A percentile compares a stretch with the other conserved stretches of the same genome.
Evolutionary conservation across 2,888 invertebrate species (phyloP).

Genomic region (Heliconius aoede): DNA sequence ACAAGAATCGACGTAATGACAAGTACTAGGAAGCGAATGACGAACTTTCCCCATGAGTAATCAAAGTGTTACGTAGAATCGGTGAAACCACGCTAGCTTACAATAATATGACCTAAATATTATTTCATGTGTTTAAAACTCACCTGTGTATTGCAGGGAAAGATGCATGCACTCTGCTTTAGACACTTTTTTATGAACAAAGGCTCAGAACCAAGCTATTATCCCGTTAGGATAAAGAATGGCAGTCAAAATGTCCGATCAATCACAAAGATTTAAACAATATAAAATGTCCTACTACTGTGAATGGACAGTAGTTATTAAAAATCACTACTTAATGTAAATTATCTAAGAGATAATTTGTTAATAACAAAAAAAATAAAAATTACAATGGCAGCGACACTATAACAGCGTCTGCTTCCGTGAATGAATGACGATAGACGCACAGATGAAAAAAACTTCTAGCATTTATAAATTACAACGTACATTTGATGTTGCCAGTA

Average conservation of each 20-base stretch:
- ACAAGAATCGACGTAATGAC: constrained; percentile 56
- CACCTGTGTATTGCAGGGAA: constrained; percentile 83
- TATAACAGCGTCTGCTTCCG: constrained; percentile 73
- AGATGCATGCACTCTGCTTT: constrained; percentile 85
- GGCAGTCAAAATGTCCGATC: constrained; percentile 70
- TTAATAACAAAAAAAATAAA: constrained; percentile 77
- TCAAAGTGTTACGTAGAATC: constrained; percentile 60
- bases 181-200: constrained; percentile 80
- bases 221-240: constrained; percentile 81
- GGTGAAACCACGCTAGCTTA: constrained; percentile 53
- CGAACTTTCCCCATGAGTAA: constrained; percentile 79
- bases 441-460: constrained; percentile 47
- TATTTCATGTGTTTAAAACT: constrained; percentile 51
- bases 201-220: constrained; percentile 79
- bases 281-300: constrained; percentile 59
- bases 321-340: constrained; percentile 62
- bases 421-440: constrained; percentile 61
- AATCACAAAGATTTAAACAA: constrained; percentile 64
- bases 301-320: constrained; percentile 62
- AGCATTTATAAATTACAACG: constrained; percentile 22
- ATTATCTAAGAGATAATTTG: constrained; percentile 59
- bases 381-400: constrained; percentile 67
- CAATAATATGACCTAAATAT: constrained; percentile 39
- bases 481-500: constrained; percentile 44
- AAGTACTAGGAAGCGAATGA: constrained; percentile 76